These are phyloP conservation scores for Brachylomia viminalis DNA, from an alignment of 2,888 invertebrate genomes.

Conservation along the genomic window DNA sequence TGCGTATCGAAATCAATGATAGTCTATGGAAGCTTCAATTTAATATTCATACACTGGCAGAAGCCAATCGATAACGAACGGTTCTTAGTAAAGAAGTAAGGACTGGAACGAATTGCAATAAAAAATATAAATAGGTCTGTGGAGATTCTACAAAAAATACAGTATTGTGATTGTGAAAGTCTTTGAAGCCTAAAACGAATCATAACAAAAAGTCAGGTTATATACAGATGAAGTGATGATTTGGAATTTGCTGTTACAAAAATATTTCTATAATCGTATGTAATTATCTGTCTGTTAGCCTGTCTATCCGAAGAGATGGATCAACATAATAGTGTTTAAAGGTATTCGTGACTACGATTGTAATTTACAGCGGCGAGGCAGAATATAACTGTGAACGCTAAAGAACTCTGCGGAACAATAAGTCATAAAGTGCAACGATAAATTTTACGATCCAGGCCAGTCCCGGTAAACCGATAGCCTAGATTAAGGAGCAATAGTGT, in stretches of 20 bases:
- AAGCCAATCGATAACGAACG: slow-evolving; percentile 64
- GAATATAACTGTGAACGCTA: slow-evolving; percentile 70
- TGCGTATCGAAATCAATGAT: slow-evolving; percentile 52
- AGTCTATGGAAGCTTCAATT: slow-evolving; percentile 47
- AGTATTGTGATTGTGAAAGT: slow-evolving; percentile 49
- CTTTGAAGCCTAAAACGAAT: slow-evolving; percentile 11
- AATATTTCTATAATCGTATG: slow-evolving; percentile 27
- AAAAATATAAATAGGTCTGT: slow-evolving; percentile 16
- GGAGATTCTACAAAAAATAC: background rate
- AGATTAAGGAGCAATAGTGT: slow-evolving; percentile 70
- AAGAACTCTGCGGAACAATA: slow-evolving; percentile 81
- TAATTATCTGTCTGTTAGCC: slow-evolving; percentile 36
- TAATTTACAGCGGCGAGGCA: slow-evolving; percentile 60
- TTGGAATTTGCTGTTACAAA: slow-evolving; percentile 11
- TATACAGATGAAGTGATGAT: background rate
- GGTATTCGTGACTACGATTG: slow-evolving; percentile 71
- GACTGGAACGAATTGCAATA: slow-evolving; percentile 43
- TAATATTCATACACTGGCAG: slow-evolving; percentile 59
- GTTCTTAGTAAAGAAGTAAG: slow-evolving; percentile 50
- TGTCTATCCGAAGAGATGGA: slow-evolving; percentile 57
- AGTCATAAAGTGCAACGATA: slow-evolving; percentile 85
- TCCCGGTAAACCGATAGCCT: slow-evolving; percentile 85
- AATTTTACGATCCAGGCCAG: slow-evolving; percentile 82
- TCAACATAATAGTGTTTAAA: slow-evolving; percentile 62
- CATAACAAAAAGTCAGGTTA: background rate